Evolutionary conservation across 2,888 invertebrate species (phyloP), one percentile per base, ranked within the genome.

Genomic region (Nemapogon koenigi): DNA sequence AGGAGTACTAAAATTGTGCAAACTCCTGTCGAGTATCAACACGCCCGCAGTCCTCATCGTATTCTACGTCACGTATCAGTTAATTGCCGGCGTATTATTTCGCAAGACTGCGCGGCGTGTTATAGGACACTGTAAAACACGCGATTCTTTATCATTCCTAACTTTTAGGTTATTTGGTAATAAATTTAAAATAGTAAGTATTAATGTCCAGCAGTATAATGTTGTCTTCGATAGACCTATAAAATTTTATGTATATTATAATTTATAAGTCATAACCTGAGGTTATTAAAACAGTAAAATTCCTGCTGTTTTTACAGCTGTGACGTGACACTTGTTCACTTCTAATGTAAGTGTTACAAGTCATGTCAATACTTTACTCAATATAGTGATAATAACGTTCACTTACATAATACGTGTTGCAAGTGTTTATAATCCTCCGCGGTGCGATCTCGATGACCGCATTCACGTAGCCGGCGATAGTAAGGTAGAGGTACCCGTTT

Each of bases 81-180:
- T 61, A 57, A 62, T 62, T 59, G 53, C 51, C 50, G n/a, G 49
- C 56, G 50, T 53, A 57, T 53, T 50, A 51, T 66, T 62, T 62
- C 49, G 61, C 55, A 62, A 66, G 50, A 50, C 13, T 15, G 11
- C 7, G 15, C 45, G 46, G 47, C 55, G 56, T 55, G 55, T 57
- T 55, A 55, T 54, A 43, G 48, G 14, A 13, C 7, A 4, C 3
- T 15, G 28, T 13, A 11, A 13, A 15, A 15, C 13, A 15, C 3
- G 14, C 15, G 13, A 6, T 10, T 7, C 15, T 4, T 28, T 28
- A 3, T 6, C 28, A 13, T 11, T 15, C 13, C 13, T 3, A 28
- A 28, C 13, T 28, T 28, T 8, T 28, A 6, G 6, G 28, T 28
- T 22, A 7, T 22, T 22, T 7, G 22, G 4, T 10, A 22, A 10